Percentiles rank a stretch among this genome's conserved stretches.
phyloP scores from a whole-genome alignment of 2,113 vertebrate species.

The Perognathus longimembris region DNA sequence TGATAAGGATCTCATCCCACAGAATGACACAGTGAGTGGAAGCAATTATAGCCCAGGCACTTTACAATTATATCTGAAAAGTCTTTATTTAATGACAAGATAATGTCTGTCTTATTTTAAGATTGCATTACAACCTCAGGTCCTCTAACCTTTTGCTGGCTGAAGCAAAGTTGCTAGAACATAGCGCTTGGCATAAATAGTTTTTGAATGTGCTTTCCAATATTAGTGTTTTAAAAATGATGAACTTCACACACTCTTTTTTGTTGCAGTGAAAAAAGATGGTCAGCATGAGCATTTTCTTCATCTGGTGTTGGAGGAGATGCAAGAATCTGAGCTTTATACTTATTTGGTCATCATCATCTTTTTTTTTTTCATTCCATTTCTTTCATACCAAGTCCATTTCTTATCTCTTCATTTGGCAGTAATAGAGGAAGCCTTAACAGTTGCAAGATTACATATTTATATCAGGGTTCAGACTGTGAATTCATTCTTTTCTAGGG shows the following conservation, averaged over 20 bases:
- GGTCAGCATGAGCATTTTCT: slow-evolving; percentile 42
- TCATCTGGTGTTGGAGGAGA: slow-evolving; percentile 2
- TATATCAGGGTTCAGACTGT: slow-evolving; percentile 86
- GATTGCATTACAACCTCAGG: slow-evolving; percentile 60
- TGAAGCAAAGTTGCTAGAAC: slow-evolving; percentile 64
- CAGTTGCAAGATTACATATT: slow-evolving; percentile 86
- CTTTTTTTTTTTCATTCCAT: slow-evolving; percentile 54
- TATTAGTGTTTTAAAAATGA: slow-evolving; percentile 83
- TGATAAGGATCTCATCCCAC: slow-evolving; percentile 37
- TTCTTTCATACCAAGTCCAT: slow-evolving; percentile 73
- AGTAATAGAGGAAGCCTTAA: slow-evolving; percentile 82
- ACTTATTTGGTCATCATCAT: slow-evolving; percentile 57
- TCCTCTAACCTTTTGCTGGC: slow-evolving; percentile 61
- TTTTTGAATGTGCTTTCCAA: slow-evolving; percentile 83
- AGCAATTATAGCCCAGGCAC: slow-evolving; percentile 41
- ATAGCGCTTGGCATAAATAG: slow-evolving; percentile 69
- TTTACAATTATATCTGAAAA: slow-evolving; percentile 68
- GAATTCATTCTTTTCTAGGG: slow-evolving; percentile 87
- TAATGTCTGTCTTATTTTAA: slow-evolving; percentile 60
- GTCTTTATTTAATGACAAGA: slow-evolving; percentile 58
- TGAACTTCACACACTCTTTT: slow-evolving; percentile 34
- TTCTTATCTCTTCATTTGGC: slow-evolving; percentile 79
- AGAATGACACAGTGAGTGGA: slow-evolving; percentile 32
- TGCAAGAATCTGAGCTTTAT: slow-evolving; percentile 71
- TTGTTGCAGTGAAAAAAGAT: slow-evolving; percentile 19